Percentiles rank a stretch among this genome's conserved stretches.
Conservation (phyloP, 1,140 invertebrate genomes). For the Aphaenogaster floridana region DNA sequence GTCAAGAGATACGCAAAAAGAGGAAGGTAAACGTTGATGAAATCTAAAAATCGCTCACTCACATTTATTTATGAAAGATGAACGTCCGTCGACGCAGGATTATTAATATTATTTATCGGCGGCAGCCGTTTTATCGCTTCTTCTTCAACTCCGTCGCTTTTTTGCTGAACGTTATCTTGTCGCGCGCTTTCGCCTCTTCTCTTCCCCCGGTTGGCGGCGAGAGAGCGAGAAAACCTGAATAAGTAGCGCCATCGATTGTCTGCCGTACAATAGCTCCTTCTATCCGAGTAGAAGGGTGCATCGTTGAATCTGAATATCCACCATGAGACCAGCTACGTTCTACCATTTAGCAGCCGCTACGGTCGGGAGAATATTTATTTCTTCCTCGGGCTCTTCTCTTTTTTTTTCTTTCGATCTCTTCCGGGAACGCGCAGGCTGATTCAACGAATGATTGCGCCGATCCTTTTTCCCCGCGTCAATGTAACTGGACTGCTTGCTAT, state of each 20-base stretch:
- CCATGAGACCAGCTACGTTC: slow-evolving; percentile 43
- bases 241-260: slow-evolving; percentile 69
- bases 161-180: slow-evolving; percentile 39
- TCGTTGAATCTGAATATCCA: slow-evolving; percentile 59
- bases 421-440: slow-evolving; percentile 6
- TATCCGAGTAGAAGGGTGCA: slow-evolving; percentile 8
- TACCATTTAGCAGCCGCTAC: slow-evolving; percentile 38
- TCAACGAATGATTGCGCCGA: slow-evolving; percentile 29
- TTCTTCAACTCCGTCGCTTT: neutral
- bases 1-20: neutral
- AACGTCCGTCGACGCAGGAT: slow-evolving; percentile 8
- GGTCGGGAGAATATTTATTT: slow-evolving; percentile 53
- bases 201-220: slow-evolving; percentile 1
- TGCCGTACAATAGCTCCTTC: slow-evolving; percentile 53
- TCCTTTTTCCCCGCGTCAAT: slow-evolving; percentile 19
- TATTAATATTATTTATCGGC: slow-evolving; percentile 57
- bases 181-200: slow-evolving; percentile 37
- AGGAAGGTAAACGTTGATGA: neutral
- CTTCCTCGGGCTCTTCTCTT: slow-evolving; percentile 1
- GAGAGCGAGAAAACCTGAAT: slow-evolving; percentile 60
- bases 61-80: neutral
- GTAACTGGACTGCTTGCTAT: slow-evolving; percentile 14
- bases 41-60: neutral
- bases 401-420: neutral
- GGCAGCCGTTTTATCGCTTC: slow-evolving; percentile 32